Evolutionary conservation across 2,888 invertebrate genomes (phyloP).

Genomic region (Eumacrocentrus americanus): DNA sequence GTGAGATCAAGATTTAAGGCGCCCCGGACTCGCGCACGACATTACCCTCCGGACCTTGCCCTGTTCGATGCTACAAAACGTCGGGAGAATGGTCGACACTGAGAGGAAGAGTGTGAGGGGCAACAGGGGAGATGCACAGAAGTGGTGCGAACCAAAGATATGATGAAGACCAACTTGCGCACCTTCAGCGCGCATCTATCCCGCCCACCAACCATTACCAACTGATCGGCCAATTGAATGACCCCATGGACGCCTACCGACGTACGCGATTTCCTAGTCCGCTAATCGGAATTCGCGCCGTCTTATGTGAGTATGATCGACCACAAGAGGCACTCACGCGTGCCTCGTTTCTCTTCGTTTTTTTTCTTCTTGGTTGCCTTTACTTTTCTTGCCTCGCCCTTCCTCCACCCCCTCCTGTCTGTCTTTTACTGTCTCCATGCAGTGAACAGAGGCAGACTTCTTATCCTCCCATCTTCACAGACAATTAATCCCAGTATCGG

Average conservation of each 20-base stretch:
- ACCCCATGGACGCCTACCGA: conserved; percentile 55
- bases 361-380: conserved; percentile 17
- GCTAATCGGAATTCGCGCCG: conserved; percentile 15
- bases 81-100: conserved; percentile 18
- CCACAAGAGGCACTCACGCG: conserved; percentile 30
- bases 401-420: background rate
- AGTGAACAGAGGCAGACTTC: background rate
- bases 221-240: conserved; percentile 57
- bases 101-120: conserved; percentile 24
- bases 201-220: conserved; percentile 60
- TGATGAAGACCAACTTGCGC: conserved; percentile 47
- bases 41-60: conserved; percentile 33
- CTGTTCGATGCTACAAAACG: conserved; percentile 14
- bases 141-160: conserved; percentile 23
- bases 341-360: conserved; percentile 31
- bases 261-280: conserved; percentile 10
- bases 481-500: conserved; percentile 34
- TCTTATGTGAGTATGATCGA: conserved; percentile 24
- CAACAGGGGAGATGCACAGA: conserved; percentile 19
- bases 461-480: conserved; percentile 25
- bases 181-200: conserved; percentile 52
- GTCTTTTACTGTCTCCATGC: background rate
- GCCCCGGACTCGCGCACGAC: conserved; percentile 43
- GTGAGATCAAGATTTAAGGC: conserved; percentile 59
- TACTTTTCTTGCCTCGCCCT: conserved; percentile 9